Base-by-base conservation (phyloP, 1,140 invertebrate species). In the Palaemon carinicauda region DNA sequence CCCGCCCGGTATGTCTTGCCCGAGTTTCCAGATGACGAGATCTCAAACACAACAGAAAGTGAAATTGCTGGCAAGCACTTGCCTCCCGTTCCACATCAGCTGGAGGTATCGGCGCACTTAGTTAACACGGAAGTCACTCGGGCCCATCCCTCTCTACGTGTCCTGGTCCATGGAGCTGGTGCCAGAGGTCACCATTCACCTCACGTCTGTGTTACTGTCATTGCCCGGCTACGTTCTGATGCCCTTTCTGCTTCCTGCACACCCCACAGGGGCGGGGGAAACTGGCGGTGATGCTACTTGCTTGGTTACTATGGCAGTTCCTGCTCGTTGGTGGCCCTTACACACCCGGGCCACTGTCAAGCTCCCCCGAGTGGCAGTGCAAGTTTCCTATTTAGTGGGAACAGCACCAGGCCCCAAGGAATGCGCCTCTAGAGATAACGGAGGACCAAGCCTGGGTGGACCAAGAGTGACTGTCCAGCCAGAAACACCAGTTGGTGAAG, bases 71-170 rank as follows among this genome's bases (percentile, higher is more conserved):
- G 91, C 91, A 56, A 91, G 89, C 41, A 82, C 87, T 53, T 88
- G 81, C 82, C 89, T 53, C 77, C 87, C 69, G 78, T 87, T 2
- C 83, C 83, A 21, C 93, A 95, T 88, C 94, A 96, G 90, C 91
- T 97, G 80, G 96, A 98, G 90, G 95, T 98, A 91, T 97, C 96
- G 12, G 97, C 97, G 0, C 96, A 98, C 91, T 91, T 98, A n/a
- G 97, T 98, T 0, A 95, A 96, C 0, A 92, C 93, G n/a, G 95
- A 95, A 89, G 93, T 98, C 17, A 94, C 96, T 1, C 93, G 96
- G 33, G 97, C 98, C 90, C 95, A 95, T 14, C 97, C 97, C 0
- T 95, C 98, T 1, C 91, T 98, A 0, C 92, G 97, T 52, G 96
- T 98, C 0, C 92, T 98, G 0, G 98, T 98, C 90, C 97, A 98